Conservation (phyloP, 30 jellyfish, hydroid and myxozoan genomes). For the Chironex yamaguchii region DNA sequence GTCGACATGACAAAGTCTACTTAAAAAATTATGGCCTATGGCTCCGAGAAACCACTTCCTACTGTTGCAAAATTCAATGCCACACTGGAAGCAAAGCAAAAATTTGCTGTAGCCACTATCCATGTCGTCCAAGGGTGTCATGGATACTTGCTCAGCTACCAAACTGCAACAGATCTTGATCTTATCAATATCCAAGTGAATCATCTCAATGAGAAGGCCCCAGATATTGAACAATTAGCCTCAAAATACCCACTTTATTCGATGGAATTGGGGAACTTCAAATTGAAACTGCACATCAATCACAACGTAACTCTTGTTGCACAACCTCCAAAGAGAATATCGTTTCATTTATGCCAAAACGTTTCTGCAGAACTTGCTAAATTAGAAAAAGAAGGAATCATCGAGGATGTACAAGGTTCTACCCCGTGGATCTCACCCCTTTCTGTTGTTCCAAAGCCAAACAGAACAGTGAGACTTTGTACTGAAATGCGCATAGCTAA, state of each 20-base stretch:
- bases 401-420: background rate
- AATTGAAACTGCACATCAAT: conserved; percentile 14
- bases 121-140: background rate
- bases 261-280: background rate
- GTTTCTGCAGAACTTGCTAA: conserved; percentile 13
- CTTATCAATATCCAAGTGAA: background rate
- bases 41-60: conserved; percentile 13
- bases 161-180: background rate
- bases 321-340: background rate
- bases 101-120: background rate
- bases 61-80: background rate
- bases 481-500: background rate
- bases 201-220: background rate
- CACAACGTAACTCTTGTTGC: background rate
- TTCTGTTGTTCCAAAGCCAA: background rate
- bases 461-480: too few species aligned
- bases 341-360: background rate
- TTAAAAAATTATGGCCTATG: conserved; percentile 19
- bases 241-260: background rate
- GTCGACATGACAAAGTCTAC: background rate
- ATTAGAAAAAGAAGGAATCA: background rate
- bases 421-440: background rate
- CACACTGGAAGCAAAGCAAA: background rate
- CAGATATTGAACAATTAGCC: background rate
- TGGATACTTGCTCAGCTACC: background rate